Conservation (phyloP, 2,888 invertebrate genomes). For the Linyphia triangularis region DNA sequence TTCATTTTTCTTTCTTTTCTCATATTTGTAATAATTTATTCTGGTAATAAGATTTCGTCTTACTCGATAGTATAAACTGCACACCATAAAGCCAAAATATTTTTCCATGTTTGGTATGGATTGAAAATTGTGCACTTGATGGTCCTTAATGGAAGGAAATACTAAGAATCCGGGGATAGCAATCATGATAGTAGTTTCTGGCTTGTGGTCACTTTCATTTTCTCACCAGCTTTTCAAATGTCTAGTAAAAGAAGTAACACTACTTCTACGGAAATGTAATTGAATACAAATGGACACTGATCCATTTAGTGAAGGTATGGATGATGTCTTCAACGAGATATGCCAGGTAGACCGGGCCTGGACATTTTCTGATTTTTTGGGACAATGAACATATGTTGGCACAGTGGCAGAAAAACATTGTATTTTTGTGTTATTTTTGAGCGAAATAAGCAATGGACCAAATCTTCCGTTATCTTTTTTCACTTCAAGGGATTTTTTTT, state of each 20-base stretch:
- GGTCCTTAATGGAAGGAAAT: too few species aligned
- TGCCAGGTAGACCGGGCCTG: constrained; percentile 51
- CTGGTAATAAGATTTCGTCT: too few species aligned
- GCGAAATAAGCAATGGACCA: not conserved
- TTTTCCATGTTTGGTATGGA: too few species aligned
- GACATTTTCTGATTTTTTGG: constrained; percentile 23
- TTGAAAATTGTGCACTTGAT: too few species aligned
- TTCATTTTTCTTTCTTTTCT: too few species aligned
- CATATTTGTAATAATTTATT: too few species aligned
- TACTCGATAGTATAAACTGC: too few species aligned
- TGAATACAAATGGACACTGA: constrained; percentile 52
- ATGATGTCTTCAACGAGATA: constrained; percentile 53
- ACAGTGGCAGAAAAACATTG: constrained; percentile 24
- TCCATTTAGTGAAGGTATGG: constrained; percentile 38
- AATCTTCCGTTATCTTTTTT: not conserved
- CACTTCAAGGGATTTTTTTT: not conserved
- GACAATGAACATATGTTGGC: constrained; percentile 54
- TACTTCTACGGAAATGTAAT: constrained; percentile 35
- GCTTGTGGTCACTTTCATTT: constrained; percentile 20
- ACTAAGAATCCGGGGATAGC: not conserved
- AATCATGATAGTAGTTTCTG: not conserved
- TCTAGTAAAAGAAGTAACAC: constrained; percentile 11
- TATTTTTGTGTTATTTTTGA: not conserved
- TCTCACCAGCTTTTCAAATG: constrained; percentile 20
- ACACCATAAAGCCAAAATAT: too few species aligned